Evolutionary conservation across 2,797 vertebrate species (phyloP), one percentile per base, ranked within the genome.

Genomic region (Stomatorhinus walkeri): DNA sequence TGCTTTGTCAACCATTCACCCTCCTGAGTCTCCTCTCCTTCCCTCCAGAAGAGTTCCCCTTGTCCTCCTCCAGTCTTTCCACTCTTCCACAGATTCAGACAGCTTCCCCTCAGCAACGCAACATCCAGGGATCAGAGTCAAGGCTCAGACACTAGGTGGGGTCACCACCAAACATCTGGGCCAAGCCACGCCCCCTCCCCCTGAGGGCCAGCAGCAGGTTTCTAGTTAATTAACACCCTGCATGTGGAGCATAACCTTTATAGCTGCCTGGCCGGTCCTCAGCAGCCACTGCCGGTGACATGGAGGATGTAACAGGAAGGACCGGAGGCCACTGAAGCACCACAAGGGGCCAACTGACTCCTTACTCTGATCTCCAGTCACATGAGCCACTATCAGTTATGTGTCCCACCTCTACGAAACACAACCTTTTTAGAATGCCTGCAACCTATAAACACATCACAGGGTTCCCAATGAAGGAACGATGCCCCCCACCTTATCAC

Each of bases 191-290:
- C 59, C 51, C 59, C 87, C 48, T 52, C 86, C 91, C 87, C 91
- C 90, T 89, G 52, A 4, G 83, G 91, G 92, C 89, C 87, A 87
- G 89, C 51, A 61, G 84, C 90, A 87, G 91, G 89, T 92, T 91
- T 93, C 91, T 92, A 91, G 89, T 92, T 94, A 93, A 94, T 95
- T 95, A 95, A 93, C 89, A 92, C 91, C 91, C 92, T 91, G 93
- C 19, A 8, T 48, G 87, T 81, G 90, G 90, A 89, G 88, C 86
- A 90, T 89, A 87, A 91, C 91, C 91, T 92, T 92, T 92, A 92
- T n/a, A 72, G 83, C 89, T 87, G 90, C 87, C 56, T 52, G 10
- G 59, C 28, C 7, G 88, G 87, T 87, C 84, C 72, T 79, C 87
- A 91, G 87, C 83, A 88, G 24, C 28, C 89, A 90, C 87, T 87